Evolutionary conservation across 2,888 invertebrate species (phyloP), one percentile per base, ranked within the genome.

Genomic region (Hyppa rectilinea): DNA sequence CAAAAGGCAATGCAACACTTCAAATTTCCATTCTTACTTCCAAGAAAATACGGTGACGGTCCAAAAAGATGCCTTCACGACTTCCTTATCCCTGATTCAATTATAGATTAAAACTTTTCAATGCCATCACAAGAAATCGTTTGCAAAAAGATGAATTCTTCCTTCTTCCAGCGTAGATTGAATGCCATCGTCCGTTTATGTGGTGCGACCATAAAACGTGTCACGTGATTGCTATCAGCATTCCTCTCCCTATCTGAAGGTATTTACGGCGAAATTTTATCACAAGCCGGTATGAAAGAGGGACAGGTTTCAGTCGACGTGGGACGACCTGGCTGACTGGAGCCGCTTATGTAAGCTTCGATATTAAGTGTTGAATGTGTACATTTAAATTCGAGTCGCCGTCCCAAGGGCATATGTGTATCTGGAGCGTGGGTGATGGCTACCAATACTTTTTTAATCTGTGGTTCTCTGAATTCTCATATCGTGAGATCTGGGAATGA

Each of bases 241-340:
- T 91, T 91, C 88, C 88, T 82, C 72, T 72, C 80, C 81, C 83
- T 88, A 90, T 91, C 89, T 82, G 78, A 78, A 80, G 83, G 87
- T 90, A 88, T 90, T 91, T 91, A 89, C 88, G 81, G 88, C 85
- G 85, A 89, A 89, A 90, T 90, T 89, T 89, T 91, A 90, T 91
- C 89, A 88, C 89, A 84, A 84, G 85, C 87, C 88, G 82, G 85
- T 85, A 82, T 81, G 81, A 78, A 82, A 78, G 76, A 74, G 73
- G 82, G 86, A 88, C 89, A 86, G 88, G 90, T 89, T 88, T 68
- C 55, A 60, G 45, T 12, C 63, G 80, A 85, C 87, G 89, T 89
- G 87, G 89, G 88, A 85, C 75, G 90, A 83, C 85, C 85, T 78
- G 78, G 83, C 79, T 64, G 62, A 63, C 52, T 75, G 80, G 70